Evolutionary conservation across 2,888 invertebrate genomes (phyloP), one percentile per base, ranked within the genome.

Genomic region (Spicauda simplicius): DNA sequence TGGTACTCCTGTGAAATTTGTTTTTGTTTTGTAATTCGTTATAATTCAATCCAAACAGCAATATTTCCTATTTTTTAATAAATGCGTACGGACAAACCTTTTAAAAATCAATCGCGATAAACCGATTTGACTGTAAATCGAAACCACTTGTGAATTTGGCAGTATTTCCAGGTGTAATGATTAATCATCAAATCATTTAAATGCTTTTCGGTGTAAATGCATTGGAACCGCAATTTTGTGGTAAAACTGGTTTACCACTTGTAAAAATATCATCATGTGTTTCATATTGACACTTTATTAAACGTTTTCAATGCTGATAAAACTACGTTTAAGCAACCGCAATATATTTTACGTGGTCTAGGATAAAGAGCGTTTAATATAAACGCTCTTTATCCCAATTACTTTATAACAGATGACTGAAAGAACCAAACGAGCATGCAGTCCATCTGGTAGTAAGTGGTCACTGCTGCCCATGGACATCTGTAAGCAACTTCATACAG

Each of bases 121-220:
- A 50, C 50, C 50, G 50, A 50, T 60, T 60, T 60, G 50, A 30
- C 30, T 10, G 59, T 12, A 33, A 60, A 50, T 16, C 50, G 48
- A 59, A 25, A 60, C 60, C 50, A 60, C 60, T 52, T 50, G 50
- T 60, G 18, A 33, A 60, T 60, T 50, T 30, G 60, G 50, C 60
- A 52, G 18, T 30, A 50, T 52, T 52, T 50, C 16, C 18, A 60
- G 33, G 30, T 52, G 14, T 37, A 33, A 50, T 60, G 37, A 61
- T 53, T 53, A 52, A 61, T 61, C 33, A 37, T 37, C 37, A 37
- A 37, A 37, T 37, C 12, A 61, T 61, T 61, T 57, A 57, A 61
- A 52, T 52, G 52, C 18, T 61, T 61, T 61, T 53, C 53, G 11
- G 19, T 61, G 61, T 61, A 53, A 53, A 19, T 52, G 19, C 52